Evolutionary conservation across 2,888 invertebrate species (phyloP), one percentile per base, ranked within the genome.

Genomic region (Alitta virens): DNA sequence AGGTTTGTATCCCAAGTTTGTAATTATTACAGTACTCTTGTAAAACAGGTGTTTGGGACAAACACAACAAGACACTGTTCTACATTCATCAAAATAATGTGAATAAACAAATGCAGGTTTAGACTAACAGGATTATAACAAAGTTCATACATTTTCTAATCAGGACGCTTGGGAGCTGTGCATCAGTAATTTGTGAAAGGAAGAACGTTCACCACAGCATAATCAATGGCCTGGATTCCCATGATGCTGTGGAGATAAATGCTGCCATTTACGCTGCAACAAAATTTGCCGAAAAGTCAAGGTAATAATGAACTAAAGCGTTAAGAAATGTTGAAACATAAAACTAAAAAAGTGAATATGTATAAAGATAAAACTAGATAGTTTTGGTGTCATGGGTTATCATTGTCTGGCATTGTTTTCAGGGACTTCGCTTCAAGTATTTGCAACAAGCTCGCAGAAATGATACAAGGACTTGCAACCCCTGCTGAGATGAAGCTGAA

Each of bases 181-280:
- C 96, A 0, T 89, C 91, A 23, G 92, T 96, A 27, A 94, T 97
- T 69, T 91, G 94, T 0, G 95, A 97, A 83, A 86, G 92, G 69
- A 93, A 94, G 76, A 92, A 93, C 83, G 93, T 96, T 0, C 97
- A 98, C 81, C 96, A 97, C 76, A 92, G 93, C 64, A 94, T 98
- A 59, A 85, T 95, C 38, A 87, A 91, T 70, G 92, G 93, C 24
- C 83, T 97, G 16, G 95, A 97, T 81, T 96, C 97, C 50, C 92
- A 94, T 82, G 94, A 98, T 80, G 89, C 91, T 69, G 93, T 94
- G 0, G 98, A 98, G 84, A 93, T 97, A 33, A 91, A 94, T 80
- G 96, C 96, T 52, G 95, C 97, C 14, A 94, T 97, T 68, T 92
- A 91, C 85, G 96, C 96, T 33, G 93, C 96, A 52, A 90, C 91